Evolutionary conservation across 2,888 invertebrate species (phyloP).

Genomic region (Drosophila koepferae): DNA sequence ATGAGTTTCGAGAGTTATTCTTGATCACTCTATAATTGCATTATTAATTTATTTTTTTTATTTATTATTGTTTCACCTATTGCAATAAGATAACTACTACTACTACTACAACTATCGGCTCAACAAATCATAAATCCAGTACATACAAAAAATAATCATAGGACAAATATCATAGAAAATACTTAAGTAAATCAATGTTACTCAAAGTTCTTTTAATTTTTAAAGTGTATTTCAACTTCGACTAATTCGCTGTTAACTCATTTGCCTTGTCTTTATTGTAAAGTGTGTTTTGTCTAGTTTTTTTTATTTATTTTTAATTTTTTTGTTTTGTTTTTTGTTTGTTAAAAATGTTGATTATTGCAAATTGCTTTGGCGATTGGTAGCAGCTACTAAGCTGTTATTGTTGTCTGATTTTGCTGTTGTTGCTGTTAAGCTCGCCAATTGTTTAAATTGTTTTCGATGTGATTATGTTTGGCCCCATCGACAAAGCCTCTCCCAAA

Average conservation of each 20-base stretch:
- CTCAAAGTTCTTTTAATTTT: background rate
- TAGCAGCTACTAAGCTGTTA: constrained; percentile 78
- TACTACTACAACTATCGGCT: too few relatives aligned
- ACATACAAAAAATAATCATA: too few relatives aligned
- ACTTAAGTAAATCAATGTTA: background rate
- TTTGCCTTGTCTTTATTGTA: constrained; percentile 34
- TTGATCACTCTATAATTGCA: too few relatives aligned
- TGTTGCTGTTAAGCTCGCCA: constrained; percentile 62
- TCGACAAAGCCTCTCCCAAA: constrained; percentile 23
- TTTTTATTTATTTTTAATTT: constrained; percentile 29
- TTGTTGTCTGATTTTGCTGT: constrained; percentile 43
- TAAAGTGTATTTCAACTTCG: constrained; percentile 18
- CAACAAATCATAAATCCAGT: too few relatives aligned
- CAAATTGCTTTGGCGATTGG: constrained; percentile 81
- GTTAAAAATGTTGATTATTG: constrained; percentile 77
- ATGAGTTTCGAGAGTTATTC: too few relatives aligned
- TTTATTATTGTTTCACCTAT: too few relatives aligned
- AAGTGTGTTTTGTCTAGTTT: constrained; percentile 31
- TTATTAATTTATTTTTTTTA: too few relatives aligned
- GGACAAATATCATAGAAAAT: too few relatives aligned
- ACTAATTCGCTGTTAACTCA: background rate
- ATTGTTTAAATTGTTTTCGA: constrained; percentile 77
- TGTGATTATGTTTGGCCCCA: constrained; percentile 72
- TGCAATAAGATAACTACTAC: too few relatives aligned
- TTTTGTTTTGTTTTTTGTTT: constrained; percentile 33